phyloP scores from a whole-genome alignment of 2,797 vertebrate species.

The Hyperoplus lanceolatus region DNA sequence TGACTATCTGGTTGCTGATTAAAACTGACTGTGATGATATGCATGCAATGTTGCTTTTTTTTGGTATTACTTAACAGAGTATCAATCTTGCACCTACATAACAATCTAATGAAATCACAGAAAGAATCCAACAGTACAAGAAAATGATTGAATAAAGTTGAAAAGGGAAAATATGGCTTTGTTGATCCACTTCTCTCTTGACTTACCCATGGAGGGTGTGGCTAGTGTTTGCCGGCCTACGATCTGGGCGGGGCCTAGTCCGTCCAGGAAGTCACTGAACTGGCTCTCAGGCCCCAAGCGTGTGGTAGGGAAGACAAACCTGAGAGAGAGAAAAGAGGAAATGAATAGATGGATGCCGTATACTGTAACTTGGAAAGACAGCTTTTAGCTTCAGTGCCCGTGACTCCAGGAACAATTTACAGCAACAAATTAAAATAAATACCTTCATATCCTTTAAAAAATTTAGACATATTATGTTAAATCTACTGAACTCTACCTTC shows the following conservation, averaged over 20 bases:
- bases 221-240: slow-evolving; percentile 97
- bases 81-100: not conserved
- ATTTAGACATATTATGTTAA: no score
- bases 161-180: not conserved
- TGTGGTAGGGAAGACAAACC: slow-evolving; percentile 93
- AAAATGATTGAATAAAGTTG: slow-evolving; percentile 3
- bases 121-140: not conserved
- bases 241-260: slow-evolving; percentile 96
- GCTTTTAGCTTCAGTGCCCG: no score
- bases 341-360: not conserved
- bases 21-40: not conserved
- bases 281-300: slow-evolving; percentile 95
- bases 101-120: not conserved
- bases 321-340: slow-evolving; percentile 56
- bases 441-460: no score
- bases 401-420: no score
- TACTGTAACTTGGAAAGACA: not conserved
- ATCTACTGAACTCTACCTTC: no score
- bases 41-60: not conserved
- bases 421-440: no score
- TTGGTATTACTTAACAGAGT: not conserved
- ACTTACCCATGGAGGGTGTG: slow-evolving; percentile 96
- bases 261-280: slow-evolving; percentile 98
- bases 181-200: not conserved
- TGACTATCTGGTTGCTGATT: not conserved